Conservation (phyloP, 2,113 vertebrate species). For the Calyptomena viridis region DNA sequence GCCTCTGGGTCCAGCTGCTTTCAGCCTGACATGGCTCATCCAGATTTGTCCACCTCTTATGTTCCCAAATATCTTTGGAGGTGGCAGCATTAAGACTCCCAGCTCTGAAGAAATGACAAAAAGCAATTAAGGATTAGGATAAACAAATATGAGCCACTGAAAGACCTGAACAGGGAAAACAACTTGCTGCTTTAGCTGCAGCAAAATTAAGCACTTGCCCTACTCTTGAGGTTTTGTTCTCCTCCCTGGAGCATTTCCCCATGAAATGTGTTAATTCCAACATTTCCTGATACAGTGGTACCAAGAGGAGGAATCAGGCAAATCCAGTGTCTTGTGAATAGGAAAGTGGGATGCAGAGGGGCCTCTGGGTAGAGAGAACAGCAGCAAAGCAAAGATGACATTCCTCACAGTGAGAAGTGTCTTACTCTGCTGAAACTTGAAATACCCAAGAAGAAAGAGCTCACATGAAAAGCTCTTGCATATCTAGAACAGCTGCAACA, state of each 20-base stretch:
- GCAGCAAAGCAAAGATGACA: neutral
- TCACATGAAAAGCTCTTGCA: neutral
- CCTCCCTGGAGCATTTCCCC: neutral
- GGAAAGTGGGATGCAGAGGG: neutral
- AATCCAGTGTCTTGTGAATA: neutral
- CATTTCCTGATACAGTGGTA: neutral
- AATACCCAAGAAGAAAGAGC: neutral
- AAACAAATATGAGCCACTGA: constrained; percentile 1
- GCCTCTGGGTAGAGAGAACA: neutral
- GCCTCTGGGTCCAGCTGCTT: neutral
- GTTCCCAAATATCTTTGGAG: neutral
- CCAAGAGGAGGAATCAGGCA: neutral
- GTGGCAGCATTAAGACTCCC: neutral
- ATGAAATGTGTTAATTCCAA: neutral
- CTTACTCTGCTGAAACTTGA: neutral
- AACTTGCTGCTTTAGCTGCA: neutral
- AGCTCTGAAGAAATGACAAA: neutral
- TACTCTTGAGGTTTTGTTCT: neutral
- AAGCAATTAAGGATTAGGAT: constrained; percentile 41
- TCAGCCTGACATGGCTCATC: neutral
- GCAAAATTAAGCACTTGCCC: constrained; percentile 38
- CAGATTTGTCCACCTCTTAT: neutral
- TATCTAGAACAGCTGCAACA: neutral
- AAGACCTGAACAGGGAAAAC: neutral
- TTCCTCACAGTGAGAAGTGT: neutral